Evolutionary conservation across 2,113 vertebrate genomes (phyloP), one percentile per base, ranked within the genome.

Genomic region (Procavia capensis): DNA sequence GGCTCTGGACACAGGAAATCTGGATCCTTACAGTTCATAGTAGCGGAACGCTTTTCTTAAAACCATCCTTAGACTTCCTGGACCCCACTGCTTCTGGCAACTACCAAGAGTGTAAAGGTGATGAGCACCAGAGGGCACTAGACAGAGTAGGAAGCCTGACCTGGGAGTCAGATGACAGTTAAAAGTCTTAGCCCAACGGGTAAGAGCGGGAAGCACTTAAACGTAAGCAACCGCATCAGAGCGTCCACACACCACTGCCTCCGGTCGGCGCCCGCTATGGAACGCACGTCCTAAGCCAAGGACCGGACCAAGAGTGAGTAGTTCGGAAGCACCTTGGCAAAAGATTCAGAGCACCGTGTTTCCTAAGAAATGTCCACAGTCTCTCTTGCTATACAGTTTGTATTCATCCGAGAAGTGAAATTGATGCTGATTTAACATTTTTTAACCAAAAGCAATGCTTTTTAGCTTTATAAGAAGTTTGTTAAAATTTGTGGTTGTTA

Each of bases 111-210:
- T 36, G 57, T 91, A 13, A 80, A 93, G 75, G 81, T 82, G 74
- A 64, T 61, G 92, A 96, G 95, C 97, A 91, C 95, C 95, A 97
- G 97, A 94, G 97, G 96, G 96, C 97, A 97, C 88, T 88, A 92
- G 74, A 90, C 95, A 27, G 92, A 96, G 54, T 11, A 63, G 74
- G 90, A 94, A 91, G 63, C 57, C 87, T 14, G 36, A 45, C 87
- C 39, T 16, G 81, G 16, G 41, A 61, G 45, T 45, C 70, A 34
- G 94, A 72, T 2, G 85, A 79, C 96, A 61, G 90, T 96, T 95
- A 39, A 50, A 89, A 91, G 36, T 39, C 68, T 66, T 31, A 63
- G 68, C 81, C 66, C 66, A 63, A 74, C 50, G 1, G 79, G 72
- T 50, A 29, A 85, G 87, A 96, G 94, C 90, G 85, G 95, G 97